These are phyloP conservation scores for Phylloscopus collybita DNA, from an alignment of 2,797 vertebrate species.

Conservation along the genomic window DNA sequence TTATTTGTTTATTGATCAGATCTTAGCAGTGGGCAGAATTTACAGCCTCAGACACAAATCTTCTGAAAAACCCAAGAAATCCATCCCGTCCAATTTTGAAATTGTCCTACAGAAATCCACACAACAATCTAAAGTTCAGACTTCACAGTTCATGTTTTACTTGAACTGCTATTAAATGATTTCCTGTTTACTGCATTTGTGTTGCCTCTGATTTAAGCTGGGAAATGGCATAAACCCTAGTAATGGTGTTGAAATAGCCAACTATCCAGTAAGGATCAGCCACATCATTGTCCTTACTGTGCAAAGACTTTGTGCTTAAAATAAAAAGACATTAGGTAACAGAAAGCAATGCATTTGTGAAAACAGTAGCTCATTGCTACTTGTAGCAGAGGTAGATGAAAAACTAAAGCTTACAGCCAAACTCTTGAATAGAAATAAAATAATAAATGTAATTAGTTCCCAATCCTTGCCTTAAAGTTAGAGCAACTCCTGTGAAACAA, in stretches of 20 bases:
- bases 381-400: neutral
- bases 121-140: neutral
- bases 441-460: neutral
- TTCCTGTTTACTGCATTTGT: neutral
- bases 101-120: neutral
- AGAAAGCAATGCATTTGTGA: neutral
- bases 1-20: neutral
- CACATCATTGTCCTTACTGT: accelerated
- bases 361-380: neutral
- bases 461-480: neutral
- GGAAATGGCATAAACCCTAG: neutral
- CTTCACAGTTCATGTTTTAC: neutral
- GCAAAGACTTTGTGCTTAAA: neutral
- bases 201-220: neutral
- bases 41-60: neutral
- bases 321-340: neutral
- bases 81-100: neutral
- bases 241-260: neutral
- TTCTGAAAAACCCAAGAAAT: neutral
- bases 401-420: neutral
- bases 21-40: neutral
- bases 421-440: neutral
- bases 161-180: neutral
- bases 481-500: neutral
- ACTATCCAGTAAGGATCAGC: neutral